A percentile compares a stretch with the other conserved stretches of the same genome.
Evolutionary conservation across 2,113 vertebrate genomes (phyloP).

Genomic region (Falcunculus frontatus): DNA sequence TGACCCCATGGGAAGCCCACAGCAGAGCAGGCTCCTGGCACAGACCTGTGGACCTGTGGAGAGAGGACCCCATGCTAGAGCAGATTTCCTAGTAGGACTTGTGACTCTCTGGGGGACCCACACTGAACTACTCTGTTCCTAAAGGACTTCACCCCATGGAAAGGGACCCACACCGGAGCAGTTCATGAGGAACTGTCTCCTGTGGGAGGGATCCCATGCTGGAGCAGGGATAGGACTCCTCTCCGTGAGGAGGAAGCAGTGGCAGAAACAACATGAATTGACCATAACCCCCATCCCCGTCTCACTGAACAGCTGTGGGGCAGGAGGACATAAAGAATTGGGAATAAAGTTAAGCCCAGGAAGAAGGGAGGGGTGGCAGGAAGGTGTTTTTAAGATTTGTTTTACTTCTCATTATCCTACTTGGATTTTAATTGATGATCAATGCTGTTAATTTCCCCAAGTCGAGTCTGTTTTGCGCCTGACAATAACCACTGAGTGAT

Average conservation of each 20-base stretch:
- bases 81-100: not conserved
- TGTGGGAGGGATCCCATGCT: not conserved
- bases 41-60: not conserved
- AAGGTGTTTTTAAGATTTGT: not conserved
- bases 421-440: not conserved
- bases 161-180: not conserved
- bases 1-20: not conserved
- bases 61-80: not conserved
- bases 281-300: fast-evolving
- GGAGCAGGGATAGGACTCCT: not conserved
- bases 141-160: not conserved
- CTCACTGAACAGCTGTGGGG: not conserved
- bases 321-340: not conserved
- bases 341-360: fast-evolving
- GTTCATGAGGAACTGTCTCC: not conserved
- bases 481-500: not conserved
- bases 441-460: not conserved
- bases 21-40: not conserved
- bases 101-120: not conserved
- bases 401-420: not conserved
- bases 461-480: not conserved
- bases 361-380: not conserved
- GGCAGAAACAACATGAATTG: not conserved
- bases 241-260: not conserved
- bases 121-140: not conserved